Percentiles rank a stretch among this genome's conserved stretches.
These are phyloP conservation scores for Pheosia tremula DNA, from an alignment of 2,888 invertebrate genomes.

Conservation along the genomic window DNA sequence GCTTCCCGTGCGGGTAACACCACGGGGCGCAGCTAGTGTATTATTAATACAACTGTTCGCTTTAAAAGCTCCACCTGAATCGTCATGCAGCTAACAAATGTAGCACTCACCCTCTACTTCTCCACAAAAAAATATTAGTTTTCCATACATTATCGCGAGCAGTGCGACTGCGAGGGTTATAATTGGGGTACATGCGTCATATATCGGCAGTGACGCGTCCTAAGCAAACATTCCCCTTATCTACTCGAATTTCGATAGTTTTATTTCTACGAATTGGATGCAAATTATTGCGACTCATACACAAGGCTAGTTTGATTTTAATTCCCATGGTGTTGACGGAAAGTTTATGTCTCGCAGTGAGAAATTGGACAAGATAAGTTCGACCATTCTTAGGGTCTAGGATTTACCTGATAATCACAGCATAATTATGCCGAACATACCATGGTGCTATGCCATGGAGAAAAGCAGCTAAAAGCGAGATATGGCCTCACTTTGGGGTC, in stretches of 20 bases:
- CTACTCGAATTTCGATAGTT: constrained; percentile 15
- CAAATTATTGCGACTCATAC: background rate
- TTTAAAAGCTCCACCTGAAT: constrained; percentile 31
- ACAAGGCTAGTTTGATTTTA: too few relatives aligned
- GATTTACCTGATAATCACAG: too few relatives aligned
- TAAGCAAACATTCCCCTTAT: constrained; percentile 54
- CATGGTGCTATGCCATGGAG: too few relatives aligned
- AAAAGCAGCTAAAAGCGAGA: too few relatives aligned
- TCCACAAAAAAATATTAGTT: constrained; percentile 34
- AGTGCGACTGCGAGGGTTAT: constrained; percentile 50
- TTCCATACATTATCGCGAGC: constrained; percentile 45
- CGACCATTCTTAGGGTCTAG: too few relatives aligned
- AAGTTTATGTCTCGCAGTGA: too few relatives aligned
- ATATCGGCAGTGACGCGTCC: constrained; percentile 54
- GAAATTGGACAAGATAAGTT: too few relatives aligned
- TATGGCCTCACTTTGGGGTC: too few relatives aligned
- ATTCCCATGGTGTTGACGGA: too few relatives aligned
- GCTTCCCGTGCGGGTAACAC: too few relatives aligned
- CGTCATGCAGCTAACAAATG: constrained; percentile 29
- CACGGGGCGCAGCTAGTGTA: too few relatives aligned
- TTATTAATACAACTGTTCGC: constrained; percentile 13
- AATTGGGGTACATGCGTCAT: constrained; percentile 63
- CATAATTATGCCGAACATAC: too few relatives aligned
- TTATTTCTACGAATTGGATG: background rate
- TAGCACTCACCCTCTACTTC: constrained; percentile 49